phyloP scores from a whole-genome alignment of 2,797 vertebrate species.

The Naso thynnoides region DNA sequence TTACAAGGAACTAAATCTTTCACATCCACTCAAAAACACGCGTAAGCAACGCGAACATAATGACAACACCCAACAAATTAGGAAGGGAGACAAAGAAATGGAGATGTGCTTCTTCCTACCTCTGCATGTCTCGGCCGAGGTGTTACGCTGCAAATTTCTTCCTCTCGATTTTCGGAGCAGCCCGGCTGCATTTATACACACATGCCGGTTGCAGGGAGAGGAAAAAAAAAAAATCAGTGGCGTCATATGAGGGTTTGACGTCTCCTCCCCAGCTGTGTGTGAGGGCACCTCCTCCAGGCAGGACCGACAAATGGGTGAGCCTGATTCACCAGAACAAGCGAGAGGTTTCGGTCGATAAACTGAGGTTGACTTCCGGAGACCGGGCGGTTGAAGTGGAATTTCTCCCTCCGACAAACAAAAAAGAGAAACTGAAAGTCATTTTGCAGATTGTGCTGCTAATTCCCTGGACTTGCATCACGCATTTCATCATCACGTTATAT shows the following conservation, averaged over 20 bases:
- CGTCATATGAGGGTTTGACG: not conserved
- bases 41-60: not conserved
- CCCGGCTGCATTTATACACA: slow-evolving; percentile 10
- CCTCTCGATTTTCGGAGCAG: accelerated
- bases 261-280: slow-evolving; percentile 14
- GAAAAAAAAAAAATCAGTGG: not conserved
- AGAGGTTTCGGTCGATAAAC: too few relatives aligned
- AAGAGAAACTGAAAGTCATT: slow-evolving; percentile 52
- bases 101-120: slow-evolving; percentile 48
- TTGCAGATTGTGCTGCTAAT: accelerated
- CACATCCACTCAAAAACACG: too few relatives aligned
- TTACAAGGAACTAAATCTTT: not conserved
- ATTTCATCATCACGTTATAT: slow-evolving; percentile 23
- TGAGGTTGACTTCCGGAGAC: not conserved
- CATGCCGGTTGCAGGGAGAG: too few relatives aligned
- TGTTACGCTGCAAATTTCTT: accelerated
- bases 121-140: slow-evolving; percentile 56
- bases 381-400: not conserved
- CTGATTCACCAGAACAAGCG: not conserved
- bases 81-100: not conserved
- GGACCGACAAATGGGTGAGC: not conserved
- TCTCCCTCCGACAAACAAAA: accelerated
- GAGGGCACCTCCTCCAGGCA: not conserved
- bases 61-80: too few relatives aligned
- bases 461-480: not conserved